phyloP scores from a whole-genome alignment of 2,113 vertebrate species.

The Taurulus bubalis region DNA sequence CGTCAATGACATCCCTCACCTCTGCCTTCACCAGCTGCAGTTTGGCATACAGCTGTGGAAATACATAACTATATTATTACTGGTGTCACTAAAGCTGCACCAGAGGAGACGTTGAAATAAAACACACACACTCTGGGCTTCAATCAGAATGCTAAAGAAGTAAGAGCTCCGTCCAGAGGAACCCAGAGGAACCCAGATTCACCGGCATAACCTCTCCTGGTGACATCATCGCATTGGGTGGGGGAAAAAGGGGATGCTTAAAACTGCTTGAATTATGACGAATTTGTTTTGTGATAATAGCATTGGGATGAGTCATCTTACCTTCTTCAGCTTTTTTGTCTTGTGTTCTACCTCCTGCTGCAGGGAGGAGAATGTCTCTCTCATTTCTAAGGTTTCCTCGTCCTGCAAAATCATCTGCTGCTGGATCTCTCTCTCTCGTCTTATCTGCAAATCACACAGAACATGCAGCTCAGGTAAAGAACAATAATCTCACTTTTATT shows the following conservation, averaged over 20 bases:
- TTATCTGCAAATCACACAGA: slow-evolving; percentile 83
- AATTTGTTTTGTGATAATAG: neutral
- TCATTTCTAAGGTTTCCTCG: slow-evolving; percentile 95
- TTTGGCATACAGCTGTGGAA: slow-evolving; percentile 89
- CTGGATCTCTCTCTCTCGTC: slow-evolving; percentile 92
- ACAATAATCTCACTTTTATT: neutral
- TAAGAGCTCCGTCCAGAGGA: neutral
- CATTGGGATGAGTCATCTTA: slow-evolving; percentile 56
- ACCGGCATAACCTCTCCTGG: neutral
- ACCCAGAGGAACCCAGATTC: neutral
- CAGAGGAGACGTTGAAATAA: neutral
- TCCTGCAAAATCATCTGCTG: slow-evolving; percentile 93
- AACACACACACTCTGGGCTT: neutral
- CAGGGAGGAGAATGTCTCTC: slow-evolving; percentile 92
- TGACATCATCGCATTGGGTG: neutral
- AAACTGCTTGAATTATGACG: neutral
- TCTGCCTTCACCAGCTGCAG: slow-evolving; percentile 93
- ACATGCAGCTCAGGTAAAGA: neutral
- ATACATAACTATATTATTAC: neutral
- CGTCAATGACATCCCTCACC: slow-evolving; percentile 92
- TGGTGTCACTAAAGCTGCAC: neutral
- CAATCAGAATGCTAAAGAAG: neutral
- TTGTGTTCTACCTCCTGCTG: slow-evolving; percentile 98
- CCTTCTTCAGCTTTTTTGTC: slow-evolving; percentile 97
- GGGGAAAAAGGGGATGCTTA: neutral